phyloP scores from a whole-genome alignment of 2,113 vertebrate species.

The Anoura caudifer region DNA sequence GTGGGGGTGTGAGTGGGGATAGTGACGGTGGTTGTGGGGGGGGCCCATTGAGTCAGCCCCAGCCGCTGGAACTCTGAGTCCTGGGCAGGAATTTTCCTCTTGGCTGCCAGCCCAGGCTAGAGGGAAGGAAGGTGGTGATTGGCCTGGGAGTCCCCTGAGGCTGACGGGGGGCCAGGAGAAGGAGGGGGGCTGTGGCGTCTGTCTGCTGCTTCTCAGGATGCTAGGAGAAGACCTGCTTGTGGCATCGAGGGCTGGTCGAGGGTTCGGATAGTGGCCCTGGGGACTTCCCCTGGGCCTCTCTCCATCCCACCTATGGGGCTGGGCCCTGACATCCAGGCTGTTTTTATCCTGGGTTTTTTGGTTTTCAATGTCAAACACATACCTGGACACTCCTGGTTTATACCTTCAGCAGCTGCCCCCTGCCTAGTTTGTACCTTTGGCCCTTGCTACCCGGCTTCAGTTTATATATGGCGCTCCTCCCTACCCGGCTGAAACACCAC shows the following conservation, averaged over 20 bases:
- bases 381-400: neutral
- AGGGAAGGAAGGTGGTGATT: conserved; percentile 41
- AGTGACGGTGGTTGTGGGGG: conserved; percentile 45
- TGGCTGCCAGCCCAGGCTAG: conserved; percentile 58
- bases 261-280: neutral
- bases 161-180: neutral
- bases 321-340: neutral
- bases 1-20: neutral
- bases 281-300: neutral
- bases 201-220: neutral
- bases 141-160: conserved; percentile 55
- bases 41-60: conserved; percentile 53
- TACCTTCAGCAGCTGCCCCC: neutral
- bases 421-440: neutral
- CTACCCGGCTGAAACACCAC: neutral
- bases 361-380: neutral
- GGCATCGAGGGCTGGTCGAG: neutral
- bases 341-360: neutral
- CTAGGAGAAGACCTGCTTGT: neutral
- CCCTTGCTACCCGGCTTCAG: neutral
- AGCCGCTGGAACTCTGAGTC: conserved; percentile 40
- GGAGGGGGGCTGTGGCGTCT: neutral
- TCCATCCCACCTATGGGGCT: neutral
- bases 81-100: conserved; percentile 68
- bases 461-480: neutral